A percentile compares a stretch with the other conserved stretches of the same genome.
phyloP scores from a whole-genome alignment of 2,113 vertebrate species.

The Diphyllodes magnificus region DNA sequence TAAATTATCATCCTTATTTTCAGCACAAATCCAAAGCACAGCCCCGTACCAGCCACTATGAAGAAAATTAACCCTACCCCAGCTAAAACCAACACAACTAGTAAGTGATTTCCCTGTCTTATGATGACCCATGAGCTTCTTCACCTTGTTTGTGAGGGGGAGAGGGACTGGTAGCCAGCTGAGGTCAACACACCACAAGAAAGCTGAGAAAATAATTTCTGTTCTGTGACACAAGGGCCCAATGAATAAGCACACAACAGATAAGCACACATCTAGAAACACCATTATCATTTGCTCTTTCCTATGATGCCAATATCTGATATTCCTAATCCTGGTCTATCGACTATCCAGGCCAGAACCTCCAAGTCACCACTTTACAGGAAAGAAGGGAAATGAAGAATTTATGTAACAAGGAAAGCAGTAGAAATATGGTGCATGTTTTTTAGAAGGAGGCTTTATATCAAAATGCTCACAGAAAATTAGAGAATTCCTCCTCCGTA shows the following conservation, averaged over 20 bases:
- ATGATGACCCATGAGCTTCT: background rate
- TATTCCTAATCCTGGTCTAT: background rate
- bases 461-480: background rate
- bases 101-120: background rate
- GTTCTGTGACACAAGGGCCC: background rate
- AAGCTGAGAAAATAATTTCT: background rate
- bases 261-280: background rate
- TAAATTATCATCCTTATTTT: background rate
- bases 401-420: background rate
- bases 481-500: no score
- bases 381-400: background rate
- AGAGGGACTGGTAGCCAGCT: background rate
- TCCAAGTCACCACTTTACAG: background rate
- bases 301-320: background rate
- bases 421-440: background rate
- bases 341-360: background rate
- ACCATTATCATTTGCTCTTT: background rate
- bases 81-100: background rate
- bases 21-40: background rate
- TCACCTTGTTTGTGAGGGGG: background rate
- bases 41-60: accelerated
- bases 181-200: background rate
- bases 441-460: background rate
- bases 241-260: background rate
- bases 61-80: background rate